These are phyloP conservation scores for Coelinius sp. DNA, from an alignment of 2,888 invertebrate genomes.

Conservation along the genomic window DNA sequence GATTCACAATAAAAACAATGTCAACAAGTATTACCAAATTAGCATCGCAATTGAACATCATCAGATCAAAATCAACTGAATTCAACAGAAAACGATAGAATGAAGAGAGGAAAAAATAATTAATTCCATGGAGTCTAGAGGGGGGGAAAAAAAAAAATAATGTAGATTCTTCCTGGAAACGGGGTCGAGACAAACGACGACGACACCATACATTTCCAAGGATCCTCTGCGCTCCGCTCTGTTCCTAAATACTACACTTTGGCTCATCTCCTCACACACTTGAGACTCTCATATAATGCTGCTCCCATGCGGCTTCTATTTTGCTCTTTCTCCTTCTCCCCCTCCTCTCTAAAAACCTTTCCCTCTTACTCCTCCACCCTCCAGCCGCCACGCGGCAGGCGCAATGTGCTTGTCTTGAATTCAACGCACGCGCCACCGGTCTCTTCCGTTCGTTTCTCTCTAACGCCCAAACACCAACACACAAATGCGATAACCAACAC, in stretches of 20 bases:
- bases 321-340: not conserved
- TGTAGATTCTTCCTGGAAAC: conserved; percentile 42
- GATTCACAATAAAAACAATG: no score
- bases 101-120: conserved; percentile 19
- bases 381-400: not conserved
- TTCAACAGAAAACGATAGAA: no score
- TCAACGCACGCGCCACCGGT: conserved; percentile 60
- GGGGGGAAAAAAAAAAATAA: conserved; percentile 25
- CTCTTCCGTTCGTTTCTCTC: conserved; percentile 60
- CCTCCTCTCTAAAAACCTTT: not conserved
- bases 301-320: conserved; percentile 3
- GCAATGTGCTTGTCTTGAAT: conserved; percentile 51
- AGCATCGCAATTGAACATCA: no score
- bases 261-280: not conserved
- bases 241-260: conserved; percentile 24
- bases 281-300: conserved; percentile 29
- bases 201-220: conserved; percentile 14
- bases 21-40: no score
- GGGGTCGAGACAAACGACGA: conserved; percentile 32
- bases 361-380: not conserved
- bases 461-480: conserved; percentile 4
- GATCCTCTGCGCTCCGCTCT: not conserved
- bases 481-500: conserved; percentile 1
- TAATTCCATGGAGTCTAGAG: conserved; percentile 22
- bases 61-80: no score